A percentile compares a stretch with the other conserved stretches of the same genome.
These are phyloP conservation scores for Melanchra persicariae DNA, from an alignment of 2,888 invertebrate genomes.

Conservation along the genomic window DNA sequence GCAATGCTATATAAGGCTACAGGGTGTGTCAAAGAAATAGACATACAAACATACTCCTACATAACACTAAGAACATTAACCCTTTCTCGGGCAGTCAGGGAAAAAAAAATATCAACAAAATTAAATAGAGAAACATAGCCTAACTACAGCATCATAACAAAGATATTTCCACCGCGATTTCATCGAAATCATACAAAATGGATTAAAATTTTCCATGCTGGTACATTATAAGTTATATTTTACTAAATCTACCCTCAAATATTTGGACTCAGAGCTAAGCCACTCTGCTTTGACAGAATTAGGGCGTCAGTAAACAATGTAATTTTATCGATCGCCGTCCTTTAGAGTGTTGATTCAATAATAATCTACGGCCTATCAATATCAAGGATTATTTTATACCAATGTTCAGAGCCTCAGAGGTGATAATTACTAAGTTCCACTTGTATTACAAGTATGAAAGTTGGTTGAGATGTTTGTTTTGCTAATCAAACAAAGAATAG, in stretches of 20 bases:
- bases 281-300: conserved; percentile 8
- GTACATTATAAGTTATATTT: conserved; percentile 12
- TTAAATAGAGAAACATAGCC: too few species aligned
- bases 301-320: conserved; percentile 17
- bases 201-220: not conserved
- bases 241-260: conserved; percentile 5
- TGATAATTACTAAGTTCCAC: not conserved
- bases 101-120: too few species aligned
- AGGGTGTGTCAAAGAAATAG: too few species aligned
- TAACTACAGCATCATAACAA: too few species aligned
- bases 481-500: not conserved
- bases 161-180: too few species aligned
- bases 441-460: not conserved
- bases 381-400: not conserved
- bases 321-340: conserved; percentile 8
- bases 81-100: too few species aligned
- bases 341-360: conserved; percentile 29
- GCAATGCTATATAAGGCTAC: too few species aligned
- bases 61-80: not conserved
- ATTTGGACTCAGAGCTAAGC: not conserved
- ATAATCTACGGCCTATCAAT: not conserved
- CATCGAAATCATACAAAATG: not conserved
- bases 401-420: not conserved
- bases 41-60: not conserved
- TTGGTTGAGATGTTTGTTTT: not conserved